Evolutionary conservation across 2,797 vertebrate species (phyloP), one percentile per base, ranked within the genome.

Genomic region (Peromyscus aztecus): DNA sequence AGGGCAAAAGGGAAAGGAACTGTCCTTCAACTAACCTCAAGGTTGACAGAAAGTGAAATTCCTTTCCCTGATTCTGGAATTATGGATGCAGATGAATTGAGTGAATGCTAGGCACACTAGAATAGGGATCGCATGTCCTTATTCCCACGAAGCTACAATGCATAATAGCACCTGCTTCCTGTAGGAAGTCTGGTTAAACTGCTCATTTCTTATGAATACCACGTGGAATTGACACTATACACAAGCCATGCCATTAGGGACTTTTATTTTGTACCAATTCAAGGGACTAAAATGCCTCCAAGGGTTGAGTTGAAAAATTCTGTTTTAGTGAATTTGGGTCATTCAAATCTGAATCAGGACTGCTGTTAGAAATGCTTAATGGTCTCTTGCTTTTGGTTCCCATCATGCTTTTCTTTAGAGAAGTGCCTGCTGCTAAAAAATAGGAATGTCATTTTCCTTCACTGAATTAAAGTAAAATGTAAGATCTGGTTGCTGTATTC

Each of bases 381-480:
- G 29, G 76, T 75, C 57, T 93, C 73, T n/a, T 87, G 57, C 61
- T 95, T 75, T 90, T 86, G 40, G 89, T n/a, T 93, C 78, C 40
- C n/a, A 52, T 37, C 16, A 11, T 90, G 90, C 49, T 91, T 80
- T 97, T 83, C 80, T 78, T 95, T 81, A 96, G 81, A 6, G 13
- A 71, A 43, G n/a, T 46, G 1, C 6, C 52, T 84, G 40, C n/a
- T 89, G 69, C 69, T 55, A 89, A 93, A n/a, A 87, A 91, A 86
- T 55, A 61, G 29, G 31, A 96, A 90, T 43, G 37, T 55, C 24
- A 96, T 75, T 95, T 93, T 81, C 83, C 84, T 80, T 94, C 40
- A 89, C 65, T 16, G 55, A 95, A 46, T 55, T 83, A 91, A 85
- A 59, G 59, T 75, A 78, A 93, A 90, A 19, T 82, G 31, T 6